phyloP scores from a whole-genome alignment of 2,113 vertebrate species.

The Epinephelus fuscoguttatus region DNA sequence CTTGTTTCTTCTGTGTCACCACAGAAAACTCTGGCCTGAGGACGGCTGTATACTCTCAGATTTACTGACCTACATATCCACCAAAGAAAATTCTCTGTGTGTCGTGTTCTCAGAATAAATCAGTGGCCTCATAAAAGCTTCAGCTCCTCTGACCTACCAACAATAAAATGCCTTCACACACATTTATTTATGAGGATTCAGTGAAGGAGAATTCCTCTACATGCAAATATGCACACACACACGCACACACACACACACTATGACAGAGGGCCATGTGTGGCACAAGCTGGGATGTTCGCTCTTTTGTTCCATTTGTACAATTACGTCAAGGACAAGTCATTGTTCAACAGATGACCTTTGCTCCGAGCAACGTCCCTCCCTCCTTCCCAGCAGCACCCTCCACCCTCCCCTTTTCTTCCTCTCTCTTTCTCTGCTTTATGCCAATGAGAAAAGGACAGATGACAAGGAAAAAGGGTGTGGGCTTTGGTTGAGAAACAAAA shows the following conservation, averaged over 20 bases:
- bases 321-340: slow-evolving; percentile 55
- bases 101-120: slow-evolving; percentile 54
- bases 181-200: slow-evolving; percentile 39
- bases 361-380: slow-evolving; percentile 24
- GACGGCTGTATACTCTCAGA: slow-evolving; percentile 36
- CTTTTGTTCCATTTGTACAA: slow-evolving; percentile 43
- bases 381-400: slow-evolving; percentile 18
- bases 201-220: slow-evolving; percentile 32
- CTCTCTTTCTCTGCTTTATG: not conserved
- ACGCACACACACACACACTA: not conserved
- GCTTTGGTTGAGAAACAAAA: slow-evolving; percentile 1
- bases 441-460: slow-evolving; percentile 5
- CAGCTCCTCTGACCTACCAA: slow-evolving; percentile 26
- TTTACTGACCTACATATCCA: slow-evolving; percentile 54
- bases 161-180: slow-evolving; percentile 45
- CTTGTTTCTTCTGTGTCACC: not conserved
- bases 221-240: slow-evolving; percentile 22
- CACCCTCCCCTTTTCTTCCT: not conserved
- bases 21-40: slow-evolving; percentile 24
- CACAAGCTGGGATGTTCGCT: slow-evolving; percentile 51
- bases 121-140: slow-evolving; percentile 48
- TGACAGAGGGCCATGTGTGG: slow-evolving; percentile 55
- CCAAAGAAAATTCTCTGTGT: slow-evolving; percentile 16
- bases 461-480: not conserved
- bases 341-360: slow-evolving; percentile 65